These are phyloP conservation scores for Drosophila watanabei DNA, from an alignment of 1,140 invertebrate species.

Conservation along the genomic window DNA sequence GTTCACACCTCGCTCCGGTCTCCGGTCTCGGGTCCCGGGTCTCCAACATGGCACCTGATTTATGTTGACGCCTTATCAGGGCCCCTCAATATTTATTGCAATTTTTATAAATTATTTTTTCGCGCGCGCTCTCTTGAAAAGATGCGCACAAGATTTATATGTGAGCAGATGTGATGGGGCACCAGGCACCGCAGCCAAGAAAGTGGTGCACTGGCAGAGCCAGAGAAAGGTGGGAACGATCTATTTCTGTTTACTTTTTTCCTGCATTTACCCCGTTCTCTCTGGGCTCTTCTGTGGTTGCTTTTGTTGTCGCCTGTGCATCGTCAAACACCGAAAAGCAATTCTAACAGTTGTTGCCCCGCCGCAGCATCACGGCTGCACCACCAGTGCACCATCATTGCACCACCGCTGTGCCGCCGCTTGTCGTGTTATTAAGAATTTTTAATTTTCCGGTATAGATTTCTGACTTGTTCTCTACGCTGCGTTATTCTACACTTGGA, in stretches of 20 bases:
- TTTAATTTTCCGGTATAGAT: slow-evolving; percentile 85
- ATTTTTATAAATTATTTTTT: slow-evolving; percentile 67
- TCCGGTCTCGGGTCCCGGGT: background rate
- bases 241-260: slow-evolving; percentile 47
- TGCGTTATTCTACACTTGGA: slow-evolving; percentile 18
- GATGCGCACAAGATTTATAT: slow-evolving; percentile 53
- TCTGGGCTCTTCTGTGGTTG: slow-evolving; percentile 15
- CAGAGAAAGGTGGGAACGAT: slow-evolving; percentile 47
- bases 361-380: slow-evolving; percentile 20
- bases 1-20: slow-evolving; percentile 8
- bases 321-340: slow-evolving; percentile 72
- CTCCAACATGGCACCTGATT: slow-evolving; percentile 70
- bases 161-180: slow-evolving; percentile 50
- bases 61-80: slow-evolving; percentile 83
- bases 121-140: slow-evolving; percentile 13
- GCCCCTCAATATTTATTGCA: slow-evolving; percentile 82
- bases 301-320: slow-evolving; percentile 58
- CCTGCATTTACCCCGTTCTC: background rate
- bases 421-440: slow-evolving; percentile 85
- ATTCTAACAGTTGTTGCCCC: slow-evolving; percentile 78
- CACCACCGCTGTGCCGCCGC: slow-evolving; percentile 61
- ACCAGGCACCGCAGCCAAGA: slow-evolving; percentile 3
- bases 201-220: slow-evolving; percentile 3
- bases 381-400: slow-evolving; percentile 24
- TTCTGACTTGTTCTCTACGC: slow-evolving; percentile 60